Evolutionary conservation across 1,140 invertebrate genomes (phyloP).

Genomic region (Chironomus tepperi): DNA sequence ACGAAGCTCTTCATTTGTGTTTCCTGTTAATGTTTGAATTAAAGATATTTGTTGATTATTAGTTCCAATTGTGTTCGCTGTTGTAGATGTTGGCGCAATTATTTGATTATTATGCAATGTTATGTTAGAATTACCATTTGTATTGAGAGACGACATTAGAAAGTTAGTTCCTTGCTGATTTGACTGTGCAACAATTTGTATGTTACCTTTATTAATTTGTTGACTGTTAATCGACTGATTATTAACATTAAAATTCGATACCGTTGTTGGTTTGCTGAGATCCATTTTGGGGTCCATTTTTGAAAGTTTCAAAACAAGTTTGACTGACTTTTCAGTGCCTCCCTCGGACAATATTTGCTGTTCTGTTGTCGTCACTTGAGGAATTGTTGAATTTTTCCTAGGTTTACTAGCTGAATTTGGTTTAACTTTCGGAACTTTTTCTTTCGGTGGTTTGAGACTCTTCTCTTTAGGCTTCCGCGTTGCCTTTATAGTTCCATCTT

Average conservation of each 20-base stretch:
- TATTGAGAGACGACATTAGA: not conserved
- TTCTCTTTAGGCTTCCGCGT: constrained; percentile 39
- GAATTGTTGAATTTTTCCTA: constrained; percentile 31
- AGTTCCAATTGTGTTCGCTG: constrained; percentile 28
- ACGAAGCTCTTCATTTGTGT: constrained; percentile 55
- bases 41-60: constrained; percentile 33
- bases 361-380: not conserved
- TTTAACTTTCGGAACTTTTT: constrained; percentile 32
- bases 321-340: constrained; percentile 24
- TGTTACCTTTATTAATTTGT: constrained; percentile 26
- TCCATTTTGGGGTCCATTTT: constrained; percentile 16
- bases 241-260: constrained; percentile 4
- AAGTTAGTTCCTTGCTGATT: not conserved
- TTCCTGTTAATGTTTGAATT: constrained; percentile 34
- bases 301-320: constrained; percentile 27
- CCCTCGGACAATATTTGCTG: not conserved
- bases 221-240: constrained; percentile 31
- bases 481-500: constrained; percentile 29
- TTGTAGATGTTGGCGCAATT: constrained; percentile 25
- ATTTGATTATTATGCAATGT: not conserved
- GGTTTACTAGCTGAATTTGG: constrained; percentile 38
- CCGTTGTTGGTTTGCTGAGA: not conserved
- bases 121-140: constrained; percentile 9
- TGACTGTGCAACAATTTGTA: not conserved
- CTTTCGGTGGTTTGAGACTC: constrained; percentile 39